Evolutionary conservation across 2,888 invertebrate species (phyloP).

Genomic region (Rhagium mordax): DNA sequence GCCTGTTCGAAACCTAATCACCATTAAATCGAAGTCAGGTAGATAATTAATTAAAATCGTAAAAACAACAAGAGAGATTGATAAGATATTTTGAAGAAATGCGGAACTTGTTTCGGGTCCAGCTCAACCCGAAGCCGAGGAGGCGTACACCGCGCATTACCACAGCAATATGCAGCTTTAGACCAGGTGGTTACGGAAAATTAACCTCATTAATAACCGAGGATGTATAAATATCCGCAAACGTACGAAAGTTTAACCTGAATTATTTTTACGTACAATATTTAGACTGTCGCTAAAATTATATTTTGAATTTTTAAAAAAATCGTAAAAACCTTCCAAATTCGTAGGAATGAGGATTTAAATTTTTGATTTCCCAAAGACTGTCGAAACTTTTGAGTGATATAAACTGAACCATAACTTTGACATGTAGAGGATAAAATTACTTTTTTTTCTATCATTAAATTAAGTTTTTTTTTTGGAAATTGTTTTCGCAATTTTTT

Average conservation of each 20-base stretch:
- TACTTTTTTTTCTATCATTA: no score
- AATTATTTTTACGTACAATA: neutral
- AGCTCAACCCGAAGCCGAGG: conserved; percentile 36
- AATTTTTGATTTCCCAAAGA: no score
- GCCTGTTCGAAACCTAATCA: conserved; percentile 39
- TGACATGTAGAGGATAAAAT: no score
- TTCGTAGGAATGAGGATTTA: no score
- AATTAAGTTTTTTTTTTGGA: no score
- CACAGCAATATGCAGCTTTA: conserved; percentile 37
- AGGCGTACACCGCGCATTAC: conserved; percentile 47
- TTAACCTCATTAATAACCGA: neutral
- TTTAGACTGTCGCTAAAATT: no score
- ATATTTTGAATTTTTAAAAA: no score
- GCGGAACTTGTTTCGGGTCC: conserved; percentile 57
- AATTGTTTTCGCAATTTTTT: no score
- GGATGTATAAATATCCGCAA: neutral
- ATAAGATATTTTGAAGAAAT: conserved; percentile 55
- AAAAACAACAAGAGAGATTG: conserved; percentile 51
- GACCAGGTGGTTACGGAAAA: conserved; percentile 35
- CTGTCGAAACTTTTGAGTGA: no score
- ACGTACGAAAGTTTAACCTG: neutral
- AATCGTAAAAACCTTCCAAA: no score
- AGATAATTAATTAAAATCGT: conserved; percentile 51
- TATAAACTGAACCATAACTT: no score
- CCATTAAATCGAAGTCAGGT: conserved; percentile 47